Evolutionary conservation across 2,888 invertebrate genomes (phyloP).

Genomic region (Hemistola chrysoprasaria): DNA sequence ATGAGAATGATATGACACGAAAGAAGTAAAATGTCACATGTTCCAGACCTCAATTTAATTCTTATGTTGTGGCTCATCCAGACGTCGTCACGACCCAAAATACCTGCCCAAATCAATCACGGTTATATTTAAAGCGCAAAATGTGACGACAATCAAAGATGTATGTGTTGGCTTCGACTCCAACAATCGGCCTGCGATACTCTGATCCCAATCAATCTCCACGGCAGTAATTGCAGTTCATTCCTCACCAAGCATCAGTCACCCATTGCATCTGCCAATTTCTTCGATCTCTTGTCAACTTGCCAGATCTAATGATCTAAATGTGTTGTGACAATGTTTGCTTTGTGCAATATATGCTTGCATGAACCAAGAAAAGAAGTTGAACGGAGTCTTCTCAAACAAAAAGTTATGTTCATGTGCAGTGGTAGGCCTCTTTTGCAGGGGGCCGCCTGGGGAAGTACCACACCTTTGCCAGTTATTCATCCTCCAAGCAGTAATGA

Average conservation of each 20-base stretch:
- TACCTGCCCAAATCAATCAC: neutral
- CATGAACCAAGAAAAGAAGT: too few species aligned
- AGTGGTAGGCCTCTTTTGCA: too few species aligned
- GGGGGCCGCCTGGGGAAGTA: too few species aligned
- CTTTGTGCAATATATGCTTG: too few species aligned
- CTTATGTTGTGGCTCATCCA: too few species aligned
- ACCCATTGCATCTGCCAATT: constrained; percentile 41
- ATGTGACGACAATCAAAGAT: constrained; percentile 8
- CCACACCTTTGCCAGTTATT: too few species aligned
- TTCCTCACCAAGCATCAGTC: constrained; percentile 17
- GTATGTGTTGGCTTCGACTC: constrained; percentile 8
- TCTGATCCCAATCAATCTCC: constrained; percentile 24
- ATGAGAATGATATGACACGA: too few species aligned
- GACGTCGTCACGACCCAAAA: neutral
- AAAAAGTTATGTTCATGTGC: too few species aligned
- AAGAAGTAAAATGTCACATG: too few species aligned
- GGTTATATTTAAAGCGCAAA: constrained; percentile 5
- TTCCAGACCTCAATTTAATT: too few species aligned
- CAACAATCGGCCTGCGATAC: constrained; percentile 24
- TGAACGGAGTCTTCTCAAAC: too few species aligned
- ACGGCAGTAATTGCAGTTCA: constrained; percentile 21
- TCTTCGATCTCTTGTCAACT: constrained; percentile 40
- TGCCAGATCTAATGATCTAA: constrained; percentile 37
- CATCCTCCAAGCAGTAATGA: too few species aligned
- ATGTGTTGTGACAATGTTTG: constrained; percentile 18